phyloP scores from a whole-genome alignment of 2,888 invertebrate species.

The Cataglyphis livida region DNA sequence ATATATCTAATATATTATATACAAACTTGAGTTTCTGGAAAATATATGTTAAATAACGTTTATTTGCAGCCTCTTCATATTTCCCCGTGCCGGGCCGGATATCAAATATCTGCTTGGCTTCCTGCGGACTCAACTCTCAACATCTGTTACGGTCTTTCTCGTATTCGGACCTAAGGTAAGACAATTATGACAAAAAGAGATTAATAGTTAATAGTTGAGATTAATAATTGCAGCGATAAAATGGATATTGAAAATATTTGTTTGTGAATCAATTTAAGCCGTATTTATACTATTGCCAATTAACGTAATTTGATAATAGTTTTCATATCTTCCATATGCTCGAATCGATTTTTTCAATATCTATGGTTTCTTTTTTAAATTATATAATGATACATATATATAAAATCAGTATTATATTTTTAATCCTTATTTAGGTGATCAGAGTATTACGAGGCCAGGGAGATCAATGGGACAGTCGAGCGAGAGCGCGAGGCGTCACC shows the following conservation, averaged over 20 bases:
- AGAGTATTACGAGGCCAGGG: conserved; percentile 94
- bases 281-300: neutral
- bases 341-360: neutral
- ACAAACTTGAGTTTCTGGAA: neutral
- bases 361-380: neutral
- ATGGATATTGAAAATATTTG: neutral
- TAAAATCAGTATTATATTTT: neutral
- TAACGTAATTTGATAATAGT: neutral
- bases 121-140: conserved; percentile 96
- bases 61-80: conserved; percentile 91
- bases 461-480: conserved; percentile 95
- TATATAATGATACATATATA: neutral
- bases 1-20: conserved; percentile 9
- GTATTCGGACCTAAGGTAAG: conserved; percentile 95
- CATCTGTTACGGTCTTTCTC: conserved; percentile 93
- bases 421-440: conserved; percentile 87
- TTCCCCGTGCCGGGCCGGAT: conserved; percentile 95
- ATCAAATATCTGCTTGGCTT: conserved; percentile 97
- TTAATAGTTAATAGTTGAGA: too few relatives aligned
- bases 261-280: neutral
- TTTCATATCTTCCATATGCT: neutral
- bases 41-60: conserved; percentile 3
- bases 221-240: neutral
- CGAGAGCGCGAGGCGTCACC: conserved; percentile 93
- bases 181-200: neutral